Evolutionary conservation across 2,113 vertebrate species (phyloP), one percentile per base, ranked within the genome.

Genomic region (Candoia aspera): DNA sequence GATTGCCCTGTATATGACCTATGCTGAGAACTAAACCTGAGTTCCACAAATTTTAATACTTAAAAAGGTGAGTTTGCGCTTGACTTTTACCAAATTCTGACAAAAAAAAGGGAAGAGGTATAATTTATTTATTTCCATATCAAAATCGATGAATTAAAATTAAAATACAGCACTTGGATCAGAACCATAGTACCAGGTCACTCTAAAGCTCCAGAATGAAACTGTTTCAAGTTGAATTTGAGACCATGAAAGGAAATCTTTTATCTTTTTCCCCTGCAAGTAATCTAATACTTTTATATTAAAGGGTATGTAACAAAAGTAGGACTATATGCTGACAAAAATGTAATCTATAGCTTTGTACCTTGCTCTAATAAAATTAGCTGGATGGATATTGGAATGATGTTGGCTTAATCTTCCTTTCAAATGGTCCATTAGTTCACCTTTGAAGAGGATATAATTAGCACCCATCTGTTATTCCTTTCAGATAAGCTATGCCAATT

Each of bases 271-370:
- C 87, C 53, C 55, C 53, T 86, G 24, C 15, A 86, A 86, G 26
- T 54, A 29, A 54, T 86, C 13, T 64, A 26, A 19, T 29, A 29
- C 26, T 26, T 86, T 54, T 86, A n/a, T 49, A 46, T 29, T 54
- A 54, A 54, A 86, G 13, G 13, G 6, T 55, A 53, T 54, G 9
- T 85, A 85, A 53, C 46, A 85, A 85, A 53, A 85, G 84, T 17
- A 55, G 68, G 68, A 3, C 17, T 73, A 86, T 54, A 86, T 86
- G 53, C 53, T 86, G 33, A 19, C n/a, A 79, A 86, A 86, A 54
- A 37, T 86, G 54, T 86, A 55, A 86, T 86, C 29, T 86, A 86
- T 86, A 86, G 85, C 85, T 55, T 86, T 86, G 26, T 86, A 86
- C 26, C 26, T 86, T 86, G 12, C 53, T 9, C 42, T 26, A 86